Evolutionary conservation across 2,113 vertebrate species (phyloP).

Genomic region (Thermophis baileyi): DNA sequence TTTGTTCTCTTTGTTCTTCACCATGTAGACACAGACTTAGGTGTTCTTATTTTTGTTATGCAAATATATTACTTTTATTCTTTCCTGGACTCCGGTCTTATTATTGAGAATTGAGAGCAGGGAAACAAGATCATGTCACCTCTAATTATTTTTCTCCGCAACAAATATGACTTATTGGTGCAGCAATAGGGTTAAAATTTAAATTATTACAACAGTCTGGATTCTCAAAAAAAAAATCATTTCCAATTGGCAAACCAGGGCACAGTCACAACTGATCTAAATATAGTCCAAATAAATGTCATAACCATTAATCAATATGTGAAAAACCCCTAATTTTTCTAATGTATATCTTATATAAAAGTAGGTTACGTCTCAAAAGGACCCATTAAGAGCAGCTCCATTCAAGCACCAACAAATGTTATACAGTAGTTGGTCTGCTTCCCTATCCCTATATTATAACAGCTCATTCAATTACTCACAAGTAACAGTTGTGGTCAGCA

Average conservation of each 20-base stretch:
- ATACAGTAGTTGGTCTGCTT: background rate
- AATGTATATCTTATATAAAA: background rate
- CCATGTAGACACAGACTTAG: no score
- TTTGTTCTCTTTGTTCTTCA: no score
- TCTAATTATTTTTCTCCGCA: no score
- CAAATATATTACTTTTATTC: no score
- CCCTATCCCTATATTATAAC: background rate
- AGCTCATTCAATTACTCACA: background rate
- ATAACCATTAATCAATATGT: background rate
- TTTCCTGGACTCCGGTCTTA: no score
- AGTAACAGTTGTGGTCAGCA: background rate
- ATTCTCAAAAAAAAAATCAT: background rate
- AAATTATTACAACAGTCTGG: background rate
- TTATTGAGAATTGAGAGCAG: no score
- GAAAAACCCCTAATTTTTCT: background rate
- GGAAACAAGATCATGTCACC: no score
- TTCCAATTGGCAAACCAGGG: background rate
- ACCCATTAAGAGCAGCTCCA: background rate
- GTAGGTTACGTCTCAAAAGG: background rate
- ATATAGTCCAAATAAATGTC: background rate
- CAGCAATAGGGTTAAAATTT: no score
- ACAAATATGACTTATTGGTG: no score
- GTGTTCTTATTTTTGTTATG: no score
- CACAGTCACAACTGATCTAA: background rate
- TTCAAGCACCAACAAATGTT: background rate